Conservation (phyloP, 2,113 vertebrate species). For the Nymphicus hollandicus region DNA sequence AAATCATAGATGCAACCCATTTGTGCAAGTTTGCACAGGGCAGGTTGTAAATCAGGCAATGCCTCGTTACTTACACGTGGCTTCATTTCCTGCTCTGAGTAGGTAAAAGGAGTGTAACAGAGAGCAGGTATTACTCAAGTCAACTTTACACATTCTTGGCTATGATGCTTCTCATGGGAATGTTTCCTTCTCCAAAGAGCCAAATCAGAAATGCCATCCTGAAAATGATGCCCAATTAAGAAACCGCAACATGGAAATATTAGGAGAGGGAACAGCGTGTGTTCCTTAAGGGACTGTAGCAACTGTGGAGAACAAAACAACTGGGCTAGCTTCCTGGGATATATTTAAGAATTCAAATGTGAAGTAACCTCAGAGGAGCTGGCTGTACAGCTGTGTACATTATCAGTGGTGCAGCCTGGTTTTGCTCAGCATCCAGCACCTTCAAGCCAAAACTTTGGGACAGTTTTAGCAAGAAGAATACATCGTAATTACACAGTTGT, state of each 20-base stretch:
- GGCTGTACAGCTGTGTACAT: not conserved
- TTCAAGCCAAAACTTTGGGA: not conserved
- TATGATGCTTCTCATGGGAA: not conserved
- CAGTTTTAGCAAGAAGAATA: not conserved
- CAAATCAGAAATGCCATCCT: not conserved
- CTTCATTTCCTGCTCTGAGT: not conserved
- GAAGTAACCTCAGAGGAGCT: not conserved
- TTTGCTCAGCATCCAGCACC: not conserved
- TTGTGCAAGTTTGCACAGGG: not conserved
- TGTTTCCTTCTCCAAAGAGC: not conserved
- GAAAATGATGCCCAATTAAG: not conserved
- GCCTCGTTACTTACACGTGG: not conserved
- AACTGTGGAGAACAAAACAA: not conserved
- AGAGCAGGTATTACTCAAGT: not conserved
- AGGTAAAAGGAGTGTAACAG: not conserved
- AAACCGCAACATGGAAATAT: not conserved
- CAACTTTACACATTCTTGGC: not conserved
- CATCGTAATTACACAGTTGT: not conserved
- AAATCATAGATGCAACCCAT: not conserved
- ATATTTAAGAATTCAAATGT: not conserved
- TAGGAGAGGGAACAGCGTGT: not conserved
- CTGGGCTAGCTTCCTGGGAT: not conserved
- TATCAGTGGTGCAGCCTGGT: not conserved
- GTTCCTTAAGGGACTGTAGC: not conserved
- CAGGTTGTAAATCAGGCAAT: not conserved